Base-by-base conservation (phyloP, 2,888 invertebrate species). In the Torymus aiolomorphi region DNA sequence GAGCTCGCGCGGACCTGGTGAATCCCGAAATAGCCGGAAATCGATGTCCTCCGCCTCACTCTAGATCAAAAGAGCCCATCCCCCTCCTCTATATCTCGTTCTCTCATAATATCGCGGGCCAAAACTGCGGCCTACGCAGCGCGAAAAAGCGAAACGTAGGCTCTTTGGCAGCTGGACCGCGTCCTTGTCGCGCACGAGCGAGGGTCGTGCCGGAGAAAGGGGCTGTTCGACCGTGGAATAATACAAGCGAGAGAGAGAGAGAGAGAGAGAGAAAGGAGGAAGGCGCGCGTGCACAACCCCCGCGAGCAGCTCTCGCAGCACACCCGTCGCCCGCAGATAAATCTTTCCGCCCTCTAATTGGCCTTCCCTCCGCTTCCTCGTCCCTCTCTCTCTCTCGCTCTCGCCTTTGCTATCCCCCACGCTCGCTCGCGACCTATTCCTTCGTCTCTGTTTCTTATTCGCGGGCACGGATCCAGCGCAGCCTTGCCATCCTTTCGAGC, bases 301-400 rank as follows among this genome's bases (percentile, higher is more conserved):
- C 75, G 16, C n/a, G 57, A 4, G 51, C n/a, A 61, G 59, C 72
- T 70, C 70, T 54, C 70, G 62, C 16, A 24, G 88, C 87, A 86
- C 90, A 90, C 88, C 89, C 90, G 90, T 90, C 88, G 88, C 88
- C 88, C 88, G 86, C 85, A 89, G 88, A 90, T 90, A 90, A 90
- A 90, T 90, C 90, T 90, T 88, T 83, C 88, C 88, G 88, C 89
- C 88, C 89, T 90, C 90, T 90, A 90, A 90, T 90, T 90, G 89
- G 90, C 88, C 90, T 89, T 90, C 88, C 88, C 88, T 88, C 83
- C 86, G 86, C 87, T 89, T 88, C 87, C 88, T 87, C 87, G 85
- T 87, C 54, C 74, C 76, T 73, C 66, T 52, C 66, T 57, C 78
- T 72, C 67, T 61, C 80, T n/a, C n/a, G 78, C 66, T 61, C 79